A percentile compares a stretch with the other conserved stretches of the same genome.
Conservation (phyloP, 2,797 vertebrate genomes). For the Neosalanx taihuensis region DNA sequence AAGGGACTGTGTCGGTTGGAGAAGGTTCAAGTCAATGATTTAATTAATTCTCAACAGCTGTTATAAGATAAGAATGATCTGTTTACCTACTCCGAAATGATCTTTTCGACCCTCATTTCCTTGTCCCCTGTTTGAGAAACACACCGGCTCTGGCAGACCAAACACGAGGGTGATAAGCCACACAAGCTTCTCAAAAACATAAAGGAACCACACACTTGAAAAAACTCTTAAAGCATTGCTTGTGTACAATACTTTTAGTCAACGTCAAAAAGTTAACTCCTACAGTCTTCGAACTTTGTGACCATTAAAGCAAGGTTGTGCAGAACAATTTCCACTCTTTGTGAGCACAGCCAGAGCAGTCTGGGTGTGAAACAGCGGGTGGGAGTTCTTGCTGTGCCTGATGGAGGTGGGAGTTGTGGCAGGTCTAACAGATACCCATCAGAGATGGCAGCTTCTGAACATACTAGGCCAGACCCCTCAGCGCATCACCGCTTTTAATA, state of each 20-base stretch:
- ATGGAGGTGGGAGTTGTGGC: conserved; percentile 7
- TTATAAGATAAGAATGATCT: conserved; percentile 69
- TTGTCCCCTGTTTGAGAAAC: conserved; percentile 61
- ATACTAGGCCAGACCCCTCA: conserved; percentile 13
- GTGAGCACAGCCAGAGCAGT: background rate
- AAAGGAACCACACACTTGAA: background rate
- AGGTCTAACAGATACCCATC: conserved; percentile 35
- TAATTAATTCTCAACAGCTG: conserved; percentile 78
- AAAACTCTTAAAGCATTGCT: background rate
- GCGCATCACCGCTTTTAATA: conserved; percentile 36
- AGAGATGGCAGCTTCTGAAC: conserved; percentile 16
- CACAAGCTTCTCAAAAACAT: background rate
- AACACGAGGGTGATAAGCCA: conserved; percentile 1
- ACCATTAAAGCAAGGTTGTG: background rate
- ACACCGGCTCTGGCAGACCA: background rate
- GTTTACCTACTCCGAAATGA: conserved; percentile 59
- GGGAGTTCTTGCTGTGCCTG: conserved; percentile 3
- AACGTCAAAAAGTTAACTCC: background rate
- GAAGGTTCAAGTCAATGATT: conserved; percentile 65
- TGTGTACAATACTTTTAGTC: background rate
- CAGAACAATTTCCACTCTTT: background rate
- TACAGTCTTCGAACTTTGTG: background rate
- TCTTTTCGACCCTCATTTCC: conserved; percentile 47
- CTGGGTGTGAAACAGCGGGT: background rate
- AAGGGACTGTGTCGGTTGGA: conserved; percentile 47